Percentiles rank a stretch among this genome's conserved stretches.
These are phyloP conservation scores for Pitangus sulphuratus DNA, from an alignment of 2,797 vertebrate genomes.

Conservation along the genomic window DNA sequence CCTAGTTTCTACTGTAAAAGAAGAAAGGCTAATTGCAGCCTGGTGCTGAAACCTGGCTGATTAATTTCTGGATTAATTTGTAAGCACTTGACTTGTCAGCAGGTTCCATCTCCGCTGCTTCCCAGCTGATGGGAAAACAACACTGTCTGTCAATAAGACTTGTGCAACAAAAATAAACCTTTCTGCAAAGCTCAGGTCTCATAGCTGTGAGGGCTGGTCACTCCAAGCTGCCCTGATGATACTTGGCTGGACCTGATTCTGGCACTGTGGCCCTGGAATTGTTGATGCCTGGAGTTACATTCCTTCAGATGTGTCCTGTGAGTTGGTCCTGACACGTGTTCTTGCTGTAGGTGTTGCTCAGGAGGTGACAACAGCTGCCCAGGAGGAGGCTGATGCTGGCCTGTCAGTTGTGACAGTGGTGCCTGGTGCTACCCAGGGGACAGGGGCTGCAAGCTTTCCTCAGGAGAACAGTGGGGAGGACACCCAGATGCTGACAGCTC, in stretches of 20 bases:
- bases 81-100: slow-evolving; percentile 45
- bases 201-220: fast-evolving
- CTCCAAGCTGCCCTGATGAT: not conserved
- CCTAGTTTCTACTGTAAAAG: not conserved
- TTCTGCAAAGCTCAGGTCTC: not conserved
- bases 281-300: not conserved
- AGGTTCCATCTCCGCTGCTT: not conserved
- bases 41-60: slow-evolving; percentile 7
- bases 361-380: slow-evolving; percentile 32
- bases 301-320: not conserved
- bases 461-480: slow-evolving; percentile 6
- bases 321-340: not conserved
- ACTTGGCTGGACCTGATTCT: not conserved
- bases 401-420: not conserved
- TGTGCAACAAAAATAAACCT: not conserved
- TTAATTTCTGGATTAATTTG: slow-evolving; percentile 45
- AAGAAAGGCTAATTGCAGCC: not conserved
- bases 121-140: slow-evolving; percentile 32
- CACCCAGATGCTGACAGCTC: not conserved
- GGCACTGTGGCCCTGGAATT: not conserved
- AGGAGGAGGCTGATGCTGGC: slow-evolving; percentile 31
- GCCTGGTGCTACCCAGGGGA: not conserved
- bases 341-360: slow-evolving; percentile 44
- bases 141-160: not conserved
- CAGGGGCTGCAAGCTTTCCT: not conserved